Evolutionary conservation across 2,797 vertebrate genomes (phyloP), one percentile per base, ranked within the genome.

Genomic region (Benthosema pterotum): DNA sequence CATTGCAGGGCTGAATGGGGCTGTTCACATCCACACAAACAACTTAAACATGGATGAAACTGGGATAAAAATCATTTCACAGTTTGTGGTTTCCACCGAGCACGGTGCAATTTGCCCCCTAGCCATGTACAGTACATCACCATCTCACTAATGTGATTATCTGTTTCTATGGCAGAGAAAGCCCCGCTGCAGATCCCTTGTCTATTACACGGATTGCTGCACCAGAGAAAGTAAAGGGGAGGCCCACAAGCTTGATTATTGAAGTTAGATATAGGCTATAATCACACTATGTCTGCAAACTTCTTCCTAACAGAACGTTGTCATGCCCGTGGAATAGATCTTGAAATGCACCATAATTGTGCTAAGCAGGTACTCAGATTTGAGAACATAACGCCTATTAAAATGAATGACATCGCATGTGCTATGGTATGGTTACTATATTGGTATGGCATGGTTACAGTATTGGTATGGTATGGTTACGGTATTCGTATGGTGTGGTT

Each of bases 121-220:
- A 77, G 76, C 80, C 80, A 78, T 77, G 83, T 83, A 79, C 78
- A 69, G 83, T 83, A 79, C 78, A 69, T 80, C 79, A 78, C 72
- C 68, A 83, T 82, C 72, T 69, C 75, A 70, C 80, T 85, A 79
- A 83, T 77, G 76, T 81, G 73, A 73, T 87, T 82, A 88, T 86
- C 83, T 78, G 4, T 77, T 74, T 82, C 69, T 55, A 59, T 75
- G 67, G 72, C 67, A 62, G 75, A 47, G 72, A 61, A 67, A 32
- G 58, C 48, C 38, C 74, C 80, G 70, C 74, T 60, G 50, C 69
- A 75, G 74, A 83, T 80, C 67, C 51, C 74, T 77, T 82, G 75
- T 86, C 83, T 79, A 85, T 88, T 87, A 86, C 82, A 88, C 75
- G 85, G 80, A 63, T 78, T 81, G 69, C 83, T 85, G 86, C 79